Conservation (phyloP, 1,140 invertebrate genomes). For the Vollenhovia emeryi region DNA sequence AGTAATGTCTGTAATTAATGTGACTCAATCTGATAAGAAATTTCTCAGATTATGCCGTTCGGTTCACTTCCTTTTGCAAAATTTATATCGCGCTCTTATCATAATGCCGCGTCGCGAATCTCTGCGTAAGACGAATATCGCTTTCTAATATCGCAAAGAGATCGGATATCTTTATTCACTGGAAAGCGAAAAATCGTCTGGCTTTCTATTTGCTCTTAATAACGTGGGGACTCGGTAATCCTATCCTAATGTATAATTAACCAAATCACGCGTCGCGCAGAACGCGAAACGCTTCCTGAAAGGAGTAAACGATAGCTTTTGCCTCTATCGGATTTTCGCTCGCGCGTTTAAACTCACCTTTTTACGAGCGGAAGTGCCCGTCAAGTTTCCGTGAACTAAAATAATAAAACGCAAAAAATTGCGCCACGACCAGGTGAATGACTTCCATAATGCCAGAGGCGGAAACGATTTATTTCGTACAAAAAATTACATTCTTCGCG, state of each 20-base stretch:
- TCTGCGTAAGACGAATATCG: not conserved
- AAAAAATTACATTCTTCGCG: constrained; percentile 43
- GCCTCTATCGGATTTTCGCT: constrained; percentile 23
- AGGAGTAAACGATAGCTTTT: not conserved
- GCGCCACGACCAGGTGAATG: constrained; percentile 13
- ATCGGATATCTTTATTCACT: constrained; percentile 49
- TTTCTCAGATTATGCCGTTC: not conserved
- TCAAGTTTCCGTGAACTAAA: constrained; percentile 23
- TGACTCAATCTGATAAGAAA: not conserved
- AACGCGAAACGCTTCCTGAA: constrained; percentile 49
- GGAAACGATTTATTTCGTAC: constrained; percentile 47
- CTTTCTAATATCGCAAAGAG: constrained; percentile 52
- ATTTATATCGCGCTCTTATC: not conserved
- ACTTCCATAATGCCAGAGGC: constrained; percentile 36
- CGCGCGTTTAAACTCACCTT: not conserved
- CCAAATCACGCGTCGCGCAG: not conserved
- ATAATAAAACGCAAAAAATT: constrained; percentile 29
- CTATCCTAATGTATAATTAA: constrained; percentile 5
- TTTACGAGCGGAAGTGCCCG: constrained; percentile 34
- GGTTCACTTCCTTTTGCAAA: not conserved
- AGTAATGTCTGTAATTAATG: not conserved
- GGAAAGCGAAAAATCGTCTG: constrained; percentile 67
- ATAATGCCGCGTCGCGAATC: not conserved
- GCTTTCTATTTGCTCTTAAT: constrained; percentile 61
- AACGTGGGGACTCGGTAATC: constrained; percentile 14